Base-by-base conservation (phyloP, 1,140 invertebrate species). In the Bombus waltoni region DNA sequence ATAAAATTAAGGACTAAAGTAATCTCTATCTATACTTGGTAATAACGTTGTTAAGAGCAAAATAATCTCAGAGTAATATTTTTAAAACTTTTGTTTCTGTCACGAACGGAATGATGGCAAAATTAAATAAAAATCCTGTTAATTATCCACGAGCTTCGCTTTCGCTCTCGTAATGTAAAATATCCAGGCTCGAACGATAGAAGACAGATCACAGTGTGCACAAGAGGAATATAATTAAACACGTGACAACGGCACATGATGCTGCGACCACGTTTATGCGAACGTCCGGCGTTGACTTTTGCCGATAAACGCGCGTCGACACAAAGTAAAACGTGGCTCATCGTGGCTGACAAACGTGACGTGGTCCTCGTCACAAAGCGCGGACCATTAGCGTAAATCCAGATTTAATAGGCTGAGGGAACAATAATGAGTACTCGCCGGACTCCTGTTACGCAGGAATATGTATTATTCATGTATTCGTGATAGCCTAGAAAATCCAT, bases 401-500 rank as follows among this genome's bases (percentile, higher is more conserved):
- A 74, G 65, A 85, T 85, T 78, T 88, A 87, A 89, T 85, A 82
- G 68, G 77, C 57, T 79, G 47, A 70, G 70, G 71, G 66, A 77
- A 53, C 59, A 79, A 87, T 89, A 81, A 89, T 89, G 81, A 79
- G 77, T 86, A 77, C 38, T 68, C 65, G 75, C 40, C 32, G 47
- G 28, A 82, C n/a, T 77, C 44, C 28, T 59, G 71, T 73, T 35
- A 73, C 71, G n/a, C 4, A 32, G 18, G 28, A 35, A 5, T 57
- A 81, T 81, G 66, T 32, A 88, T 89, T 83, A 86, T 86, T 86
- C 87, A 86, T 89, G 59, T 42, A 53, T 62, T 32, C 47, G 5
- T 65, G 75, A 66, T 76, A 79, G 47, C 59, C 32, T 47, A 75
- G 57, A 86, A 81, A 81, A 78, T 78, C 77, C 78, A 72, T 59